Evolutionary conservation across 2,888 invertebrate genomes (phyloP), one percentile per base, ranked within the genome.

Genomic region (Clitarchus hookeri): DNA sequence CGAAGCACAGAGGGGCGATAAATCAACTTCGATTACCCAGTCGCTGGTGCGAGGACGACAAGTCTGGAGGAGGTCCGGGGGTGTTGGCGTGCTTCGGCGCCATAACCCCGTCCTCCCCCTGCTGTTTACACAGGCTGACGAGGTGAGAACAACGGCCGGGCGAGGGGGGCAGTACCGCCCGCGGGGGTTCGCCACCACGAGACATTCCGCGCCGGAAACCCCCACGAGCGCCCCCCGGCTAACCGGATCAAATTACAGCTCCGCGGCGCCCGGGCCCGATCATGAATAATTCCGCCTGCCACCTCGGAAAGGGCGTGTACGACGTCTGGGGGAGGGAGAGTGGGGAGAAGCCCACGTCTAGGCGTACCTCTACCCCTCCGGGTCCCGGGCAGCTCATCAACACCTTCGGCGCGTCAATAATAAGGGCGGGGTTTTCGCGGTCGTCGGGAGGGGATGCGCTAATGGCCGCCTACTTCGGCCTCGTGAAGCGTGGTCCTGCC

Each of bases 321-420:
- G 65, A 65, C 19, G 65, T 65, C 65, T 65, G 65, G n/a, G 19
- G 65, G 48, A 48, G 48, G 48, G 3, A 48, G 6, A 12, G 12
- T 48, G 48, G 6, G 48, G 48, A 16, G 48, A 48, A 16, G 4
- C 1, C 36, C 36, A 4, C 36, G 36, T 36, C 36, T 36, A 36
- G 36, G 36, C 36, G 36, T 36, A 4, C 36, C 36, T 36, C 36
- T 36, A 4, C 36, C 16, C 16, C 48, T 8, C 48, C 16, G 23
- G 65, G n/a, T 0, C 53, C 53, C 53, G 13, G 53, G 3, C 65
- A 23, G 65, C 65, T 65, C 65, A n/a, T 65, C 65, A n/a, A 65
- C 65, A 65, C 65, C 65, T n/a, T 65, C 65, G 65, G 65, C n/a
- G 65, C 65, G 65, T 65, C 11, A 65, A n/a, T n/a, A n/a, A 65